Base-by-base conservation (phyloP, 2,113 vertebrate species). In the Cavia porcellus region DNA sequence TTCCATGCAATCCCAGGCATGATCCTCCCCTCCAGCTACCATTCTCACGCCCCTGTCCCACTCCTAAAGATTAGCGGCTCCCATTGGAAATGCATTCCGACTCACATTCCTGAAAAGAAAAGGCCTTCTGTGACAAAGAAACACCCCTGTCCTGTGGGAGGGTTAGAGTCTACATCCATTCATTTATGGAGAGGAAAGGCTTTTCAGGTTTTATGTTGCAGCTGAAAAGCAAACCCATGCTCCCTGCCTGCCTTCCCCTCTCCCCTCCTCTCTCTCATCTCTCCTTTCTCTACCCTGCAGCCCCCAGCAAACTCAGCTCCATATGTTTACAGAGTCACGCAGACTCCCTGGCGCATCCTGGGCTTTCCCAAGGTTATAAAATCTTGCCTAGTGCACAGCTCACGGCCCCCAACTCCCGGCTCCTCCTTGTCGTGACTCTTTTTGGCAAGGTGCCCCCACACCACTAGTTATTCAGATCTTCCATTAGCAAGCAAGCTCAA, bases 81-180 rank as follows among this genome's bases (percentile, higher is more conserved):
- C 82, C n/a, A 1, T 87, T 93, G 94, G 92, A 92, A 96, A 96
- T 61, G 66, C 42, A 77, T 90, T 95, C 84, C 2, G 7, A 77
- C 72, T 95, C 90, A 35, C 92, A 96, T 96, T 92, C 85, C 95
- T 86, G 88, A 68, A 90, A 96, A 97, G 95, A 97, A 98, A 97
- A 96, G 92, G 87, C 80, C 32, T 92, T 96, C 87, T 96, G 81
- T 92, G 94, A 96, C 88, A 77, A 87, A 85, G 96, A 79, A 75
- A 92, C 83, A 47, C 57, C 74, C 64, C 1, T 11, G 35, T 89
- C 92, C 92, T 82, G 25, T 62, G 95, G 97, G 95, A 92, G 81
- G 35, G 59, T 35, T 11, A 30, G 91, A 83, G 42, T 93, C 74
- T 79, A 7, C 42, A 70, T 30, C 92, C 70, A 82, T 88, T 94